Evolutionary conservation across 2,113 vertebrate species (phyloP).

Genomic region (Micromys minutus): DNA sequence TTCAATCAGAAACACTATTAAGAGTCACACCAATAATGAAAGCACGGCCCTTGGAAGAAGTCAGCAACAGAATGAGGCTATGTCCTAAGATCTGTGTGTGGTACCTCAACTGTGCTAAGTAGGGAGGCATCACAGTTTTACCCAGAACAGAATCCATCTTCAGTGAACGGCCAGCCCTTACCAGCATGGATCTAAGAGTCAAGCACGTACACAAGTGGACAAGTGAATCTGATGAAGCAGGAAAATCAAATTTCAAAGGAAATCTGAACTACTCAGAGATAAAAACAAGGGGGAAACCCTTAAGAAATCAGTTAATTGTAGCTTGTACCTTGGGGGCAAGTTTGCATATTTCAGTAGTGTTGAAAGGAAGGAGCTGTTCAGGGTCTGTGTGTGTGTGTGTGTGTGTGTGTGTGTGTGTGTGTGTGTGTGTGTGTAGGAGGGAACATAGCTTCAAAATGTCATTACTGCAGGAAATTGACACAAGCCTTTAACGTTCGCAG

Average conservation of each 20-base stretch:
- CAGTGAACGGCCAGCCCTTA: accelerated
- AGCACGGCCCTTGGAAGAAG: not conserved
- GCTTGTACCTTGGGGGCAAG: not conserved
- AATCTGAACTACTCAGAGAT: not conserved
- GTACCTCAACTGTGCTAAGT: too few species aligned
- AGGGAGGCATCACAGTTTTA: not conserved
- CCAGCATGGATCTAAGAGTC: not conserved
- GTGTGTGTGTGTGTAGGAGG: too few species aligned
- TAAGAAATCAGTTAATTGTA: not conserved
- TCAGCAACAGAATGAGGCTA: not conserved
- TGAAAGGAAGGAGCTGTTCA: slow-evolving; percentile 16
- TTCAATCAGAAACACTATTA: not conserved
- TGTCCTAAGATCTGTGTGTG: accelerated
- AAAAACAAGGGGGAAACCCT: not conserved
- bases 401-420: too few species aligned
- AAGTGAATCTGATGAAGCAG: not conserved
- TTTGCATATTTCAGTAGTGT: not conserved
- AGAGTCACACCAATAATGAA: not conserved
- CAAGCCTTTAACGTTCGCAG: not conserved
- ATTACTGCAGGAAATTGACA: not conserved
- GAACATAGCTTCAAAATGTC: not conserved
- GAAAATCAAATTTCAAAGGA: not conserved
- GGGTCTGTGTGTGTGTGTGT: not conserved
- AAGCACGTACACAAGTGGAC: not conserved
- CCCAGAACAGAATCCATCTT: not conserved